phyloP scores from a whole-genome alignment of 2,797 vertebrate species.

The Phyllotis vaccarum region DNA sequence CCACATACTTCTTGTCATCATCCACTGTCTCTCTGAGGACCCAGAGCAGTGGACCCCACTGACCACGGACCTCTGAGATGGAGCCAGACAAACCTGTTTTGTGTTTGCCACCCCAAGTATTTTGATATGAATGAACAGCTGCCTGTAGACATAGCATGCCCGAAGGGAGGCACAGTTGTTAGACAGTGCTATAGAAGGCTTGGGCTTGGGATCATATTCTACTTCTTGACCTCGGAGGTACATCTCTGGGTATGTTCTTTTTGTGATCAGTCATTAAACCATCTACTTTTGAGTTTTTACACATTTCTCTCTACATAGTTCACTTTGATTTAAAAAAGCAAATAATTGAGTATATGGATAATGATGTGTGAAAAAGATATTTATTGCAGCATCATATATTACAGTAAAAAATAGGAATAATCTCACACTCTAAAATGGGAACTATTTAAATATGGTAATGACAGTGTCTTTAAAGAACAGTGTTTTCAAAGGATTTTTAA shows the following conservation, averaged over 20 bases:
- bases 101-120: background rate
- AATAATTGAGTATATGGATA: conserved; percentile 44
- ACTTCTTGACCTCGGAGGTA: background rate
- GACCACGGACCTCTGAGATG: background rate
- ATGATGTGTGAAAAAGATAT: conserved; percentile 53
- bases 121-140: background rate
- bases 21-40: background rate
- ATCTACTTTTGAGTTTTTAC: conserved; percentile 25
- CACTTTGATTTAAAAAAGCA: conserved; percentile 34
- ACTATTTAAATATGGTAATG: conserved; percentile 48
- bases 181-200: accelerated
- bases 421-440: conserved; percentile 51
- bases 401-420: conserved; percentile 65
- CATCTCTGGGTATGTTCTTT: background rate
- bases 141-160: too few relatives aligned
- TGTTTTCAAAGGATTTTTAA: conserved; percentile 48
- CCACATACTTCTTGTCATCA: background rate
- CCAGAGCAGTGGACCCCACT: background rate
- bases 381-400: conserved; percentile 41
- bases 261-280: conserved; percentile 45
- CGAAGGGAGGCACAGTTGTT: background rate
- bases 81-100: background rate
- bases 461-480: conserved; percentile 52
- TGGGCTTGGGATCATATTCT: background rate
- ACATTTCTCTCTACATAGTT: background rate